These are phyloP conservation scores for Lasioglossum baleicum DNA, from an alignment of 1,140 invertebrate genomes.

Conservation along the genomic window DNA sequence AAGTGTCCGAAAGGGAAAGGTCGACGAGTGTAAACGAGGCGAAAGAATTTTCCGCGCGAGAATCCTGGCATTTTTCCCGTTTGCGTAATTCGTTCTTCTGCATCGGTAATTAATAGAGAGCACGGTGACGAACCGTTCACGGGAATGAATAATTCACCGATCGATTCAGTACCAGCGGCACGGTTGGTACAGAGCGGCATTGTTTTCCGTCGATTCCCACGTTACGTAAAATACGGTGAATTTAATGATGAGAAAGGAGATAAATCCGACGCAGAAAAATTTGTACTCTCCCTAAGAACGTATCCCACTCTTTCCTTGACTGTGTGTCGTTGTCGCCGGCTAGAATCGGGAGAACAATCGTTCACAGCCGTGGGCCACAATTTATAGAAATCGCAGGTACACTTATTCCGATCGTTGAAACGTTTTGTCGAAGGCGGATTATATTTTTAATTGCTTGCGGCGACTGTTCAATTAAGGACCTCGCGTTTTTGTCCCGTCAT, in stretches of 20 bases:
- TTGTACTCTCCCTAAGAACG: background rate
- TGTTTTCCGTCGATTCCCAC: conserved; percentile 44
- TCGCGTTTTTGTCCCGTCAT: background rate
- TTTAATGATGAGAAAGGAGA: conserved; percentile 51
- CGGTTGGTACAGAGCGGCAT: conserved; percentile 33
- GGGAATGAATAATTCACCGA: conserved; percentile 50
- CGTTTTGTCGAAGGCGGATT: background rate
- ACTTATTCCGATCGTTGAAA: conserved; percentile 15
- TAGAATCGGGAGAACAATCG: conserved; percentile 30
- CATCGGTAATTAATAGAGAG: conserved; percentile 46
- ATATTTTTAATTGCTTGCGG: background rate
- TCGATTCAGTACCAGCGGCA: conserved; percentile 44
- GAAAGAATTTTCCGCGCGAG: background rate
- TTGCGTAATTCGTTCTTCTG: conserved; percentile 25
- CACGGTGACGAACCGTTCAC: conserved; percentile 42
- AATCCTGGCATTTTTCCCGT: conserved; percentile 20
- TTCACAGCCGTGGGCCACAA: background rate
- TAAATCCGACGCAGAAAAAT: conserved; percentile 39
- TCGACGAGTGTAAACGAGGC: conserved; percentile 17
- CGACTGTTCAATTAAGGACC: background rate
- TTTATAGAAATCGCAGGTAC: conserved; percentile 21
- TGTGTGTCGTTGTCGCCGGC: background rate
- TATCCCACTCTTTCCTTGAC: background rate
- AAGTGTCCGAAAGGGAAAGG: conserved; percentile 12
- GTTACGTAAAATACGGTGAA: conserved; percentile 46